A percentile compares a stretch with the other conserved stretches of the same genome.
These are phyloP conservation scores for Gulo gulo DNA, from an alignment of 2,113 vertebrate genomes.

Conservation along the genomic window DNA sequence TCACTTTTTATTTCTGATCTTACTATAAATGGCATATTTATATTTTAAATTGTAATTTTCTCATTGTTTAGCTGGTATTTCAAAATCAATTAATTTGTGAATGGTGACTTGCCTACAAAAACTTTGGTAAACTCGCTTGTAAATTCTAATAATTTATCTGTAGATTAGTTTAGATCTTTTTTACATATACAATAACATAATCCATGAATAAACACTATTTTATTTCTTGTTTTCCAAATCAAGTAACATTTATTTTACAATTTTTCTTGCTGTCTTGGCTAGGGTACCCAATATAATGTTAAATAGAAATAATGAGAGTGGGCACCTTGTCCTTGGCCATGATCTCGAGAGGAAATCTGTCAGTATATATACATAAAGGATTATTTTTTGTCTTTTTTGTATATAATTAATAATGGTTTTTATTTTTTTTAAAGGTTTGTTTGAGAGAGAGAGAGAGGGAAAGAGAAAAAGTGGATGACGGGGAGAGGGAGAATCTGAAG, in stretches of 20 bases:
- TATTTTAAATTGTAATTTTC: conserved; percentile 1
- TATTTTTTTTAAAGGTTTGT: background rate
- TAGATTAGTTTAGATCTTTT: background rate
- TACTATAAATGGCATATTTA: background rate
- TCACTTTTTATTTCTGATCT: conserved; percentile 27
- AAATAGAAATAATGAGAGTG: background rate
- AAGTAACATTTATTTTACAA: background rate
- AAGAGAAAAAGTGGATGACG: no score
- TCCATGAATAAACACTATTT: background rate
- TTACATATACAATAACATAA: background rate
- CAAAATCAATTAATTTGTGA: background rate
- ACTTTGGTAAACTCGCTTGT: background rate
- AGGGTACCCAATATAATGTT: background rate
- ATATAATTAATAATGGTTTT: background rate
- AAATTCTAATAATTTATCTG: conserved; percentile 40
- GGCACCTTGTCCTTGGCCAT: background rate
- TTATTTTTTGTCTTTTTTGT: background rate
- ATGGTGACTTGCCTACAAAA: background rate
- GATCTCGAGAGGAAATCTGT: background rate
- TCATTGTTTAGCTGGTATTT: background rate
- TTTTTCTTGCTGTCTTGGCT: background rate
- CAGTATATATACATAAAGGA: background rate
- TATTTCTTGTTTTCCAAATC: background rate
- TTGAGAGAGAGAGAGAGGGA: no score
- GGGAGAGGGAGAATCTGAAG: background rate